These are phyloP conservation scores for Patella pellucida DNA, from an alignment of 2,888 invertebrate genomes.

Conservation along the genomic window DNA sequence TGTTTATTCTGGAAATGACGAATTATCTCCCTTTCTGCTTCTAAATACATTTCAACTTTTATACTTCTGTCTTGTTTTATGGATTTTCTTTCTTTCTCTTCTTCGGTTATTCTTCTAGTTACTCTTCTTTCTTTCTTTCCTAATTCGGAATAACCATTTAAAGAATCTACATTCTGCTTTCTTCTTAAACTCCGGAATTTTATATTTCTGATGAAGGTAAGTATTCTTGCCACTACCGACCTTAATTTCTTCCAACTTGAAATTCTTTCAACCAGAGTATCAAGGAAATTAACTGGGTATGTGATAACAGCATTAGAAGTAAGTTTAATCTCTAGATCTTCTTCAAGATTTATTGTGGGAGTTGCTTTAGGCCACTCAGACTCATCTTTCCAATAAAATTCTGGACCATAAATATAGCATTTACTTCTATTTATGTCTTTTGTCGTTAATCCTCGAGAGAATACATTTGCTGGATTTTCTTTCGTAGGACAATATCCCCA, in stretches of 20 bases:
- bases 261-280: too few relatives aligned
- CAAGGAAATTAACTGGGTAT: neutral
- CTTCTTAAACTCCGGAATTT: too few relatives aligned
- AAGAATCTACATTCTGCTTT: too few relatives aligned
- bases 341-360: neutral
- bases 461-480: conserved; percentile 3
- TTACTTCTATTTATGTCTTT: neutral
- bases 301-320: neutral
- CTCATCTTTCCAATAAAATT: neutral
- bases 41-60: neutral
- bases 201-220: too few relatives aligned
- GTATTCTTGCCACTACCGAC: too few relatives aligned
- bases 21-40: too few relatives aligned
- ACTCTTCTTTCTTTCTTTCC: too few relatives aligned
- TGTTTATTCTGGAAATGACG: too few relatives aligned
- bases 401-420: neutral
- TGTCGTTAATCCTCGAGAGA: neutral
- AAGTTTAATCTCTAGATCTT: conserved; percentile 6
- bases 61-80: neutral
- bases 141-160: too few relatives aligned
- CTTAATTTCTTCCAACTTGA: too few relatives aligned
- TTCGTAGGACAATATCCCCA: neutral
- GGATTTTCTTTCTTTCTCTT: too few relatives aligned
- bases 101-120: too few relatives aligned
- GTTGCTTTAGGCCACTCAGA: neutral